phyloP scores from a whole-genome alignment of 64 coral and sea anemone species.

The Stichodactyla helianthus region DNA sequence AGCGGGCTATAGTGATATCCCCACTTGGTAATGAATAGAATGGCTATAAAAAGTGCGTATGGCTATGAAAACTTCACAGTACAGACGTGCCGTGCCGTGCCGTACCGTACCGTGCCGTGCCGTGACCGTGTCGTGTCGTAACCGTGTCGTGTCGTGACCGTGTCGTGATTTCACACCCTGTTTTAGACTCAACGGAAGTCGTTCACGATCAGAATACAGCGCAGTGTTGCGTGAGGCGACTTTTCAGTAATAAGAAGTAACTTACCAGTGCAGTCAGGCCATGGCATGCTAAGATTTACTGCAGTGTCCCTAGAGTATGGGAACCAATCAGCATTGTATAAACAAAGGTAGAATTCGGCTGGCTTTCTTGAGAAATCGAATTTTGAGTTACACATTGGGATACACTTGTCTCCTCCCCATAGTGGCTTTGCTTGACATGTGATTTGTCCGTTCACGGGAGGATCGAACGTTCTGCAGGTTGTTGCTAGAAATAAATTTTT shows the following conservation, averaged over 20 bases:
- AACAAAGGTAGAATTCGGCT: constrained; percentile 70
- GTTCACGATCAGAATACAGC: too few species aligned
- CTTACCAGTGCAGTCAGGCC: constrained; percentile 81
- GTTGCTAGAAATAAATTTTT: constrained; percentile 30
- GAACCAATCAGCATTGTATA: constrained; percentile 38
- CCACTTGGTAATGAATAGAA: too few species aligned
- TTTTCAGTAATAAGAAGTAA: background rate
- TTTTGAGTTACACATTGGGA: constrained; percentile 36
- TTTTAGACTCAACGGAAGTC: too few species aligned
- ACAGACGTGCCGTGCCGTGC: too few species aligned
- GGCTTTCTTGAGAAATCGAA: constrained; percentile 80
- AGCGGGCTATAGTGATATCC: too few species aligned
- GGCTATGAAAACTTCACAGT: too few species aligned
- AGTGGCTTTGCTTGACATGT: background rate
- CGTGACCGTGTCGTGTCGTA: too few species aligned
- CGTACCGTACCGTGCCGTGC: too few species aligned
- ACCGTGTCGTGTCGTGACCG: too few species aligned
- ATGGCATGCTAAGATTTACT: constrained; percentile 35
- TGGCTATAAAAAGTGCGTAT: too few species aligned
- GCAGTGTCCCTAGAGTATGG: background rate
- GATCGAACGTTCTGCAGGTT: constrained; percentile 61
- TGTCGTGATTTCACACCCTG: too few species aligned
- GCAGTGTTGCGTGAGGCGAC: too few species aligned
- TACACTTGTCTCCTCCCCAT: constrained; percentile 39
- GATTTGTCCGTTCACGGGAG: constrained; percentile 72